These are phyloP conservation scores for Pelagia noctiluca DNA, from an alignment of 30 jellyfish, hydroid and myxozoan genomes.

Conservation along the genomic window DNA sequence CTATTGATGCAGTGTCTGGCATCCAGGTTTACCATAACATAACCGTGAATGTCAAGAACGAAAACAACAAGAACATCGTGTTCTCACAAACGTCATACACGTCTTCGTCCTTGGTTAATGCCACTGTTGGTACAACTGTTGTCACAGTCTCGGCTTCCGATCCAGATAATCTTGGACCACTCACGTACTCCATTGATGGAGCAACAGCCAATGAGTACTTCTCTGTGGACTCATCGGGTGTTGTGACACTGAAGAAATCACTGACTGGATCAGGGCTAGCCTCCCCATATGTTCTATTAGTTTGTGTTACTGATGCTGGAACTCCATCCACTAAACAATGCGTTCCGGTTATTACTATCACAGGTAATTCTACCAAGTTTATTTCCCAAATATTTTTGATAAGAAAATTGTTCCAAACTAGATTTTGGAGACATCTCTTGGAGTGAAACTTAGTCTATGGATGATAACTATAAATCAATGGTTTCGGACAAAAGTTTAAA, in stretches of 20 bases:
- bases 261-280: constrained; percentile 39
- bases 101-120: constrained; percentile 9
- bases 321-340: constrained; percentile 68
- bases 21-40: constrained; percentile 38
- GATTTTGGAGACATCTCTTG: too few species aligned
- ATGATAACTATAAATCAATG: too few species aligned
- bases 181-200: constrained; percentile 64
- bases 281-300: constrained; percentile 61
- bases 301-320: constrained; percentile 86
- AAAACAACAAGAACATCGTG: constrained; percentile 74
- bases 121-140: constrained; percentile 62
- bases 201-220: constrained; percentile 65
- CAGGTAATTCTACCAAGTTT: too few species aligned
- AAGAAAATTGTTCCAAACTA: not conserved
- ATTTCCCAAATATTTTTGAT: too few species aligned
- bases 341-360: constrained; percentile 73
- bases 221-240: constrained; percentile 71
- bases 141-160: constrained; percentile 76
- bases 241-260: constrained; percentile 58
- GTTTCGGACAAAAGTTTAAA: too few species aligned
- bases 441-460: too few species aligned
- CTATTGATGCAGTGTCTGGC: constrained; percentile 43
- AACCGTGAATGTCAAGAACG: constrained; percentile 61
- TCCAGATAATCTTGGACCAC: constrained; percentile 79
- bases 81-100: constrained; percentile 48